These are phyloP conservation scores for Tetropium fuscum DNA, from an alignment of 2,888 invertebrate genomes.

Conservation along the genomic window DNA sequence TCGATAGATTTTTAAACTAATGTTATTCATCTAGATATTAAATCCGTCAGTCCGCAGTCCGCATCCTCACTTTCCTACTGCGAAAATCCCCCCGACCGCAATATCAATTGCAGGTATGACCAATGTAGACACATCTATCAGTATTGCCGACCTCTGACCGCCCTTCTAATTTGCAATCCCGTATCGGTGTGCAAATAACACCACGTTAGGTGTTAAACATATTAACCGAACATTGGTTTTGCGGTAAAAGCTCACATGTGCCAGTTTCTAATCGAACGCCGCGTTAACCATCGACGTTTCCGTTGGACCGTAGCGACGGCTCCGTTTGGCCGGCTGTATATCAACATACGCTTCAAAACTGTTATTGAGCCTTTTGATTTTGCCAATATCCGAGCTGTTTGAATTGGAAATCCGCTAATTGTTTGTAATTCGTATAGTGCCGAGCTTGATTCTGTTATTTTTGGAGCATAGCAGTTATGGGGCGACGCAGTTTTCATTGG, in stretches of 20 bases:
- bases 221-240: constrained; percentile 64
- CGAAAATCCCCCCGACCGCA: constrained; percentile 45
- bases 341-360: constrained; percentile 57
- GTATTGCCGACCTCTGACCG: constrained; percentile 52
- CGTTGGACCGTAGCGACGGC: constrained; percentile 18
- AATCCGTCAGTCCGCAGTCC: neutral
- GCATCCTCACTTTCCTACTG: constrained; percentile 9
- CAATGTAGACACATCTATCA: constrained; percentile 62
- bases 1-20: no score
- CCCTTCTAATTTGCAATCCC: constrained; percentile 50
- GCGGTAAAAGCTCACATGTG: constrained; percentile 59
- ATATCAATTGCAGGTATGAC: constrained; percentile 60
- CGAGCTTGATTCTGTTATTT: constrained; percentile 29
- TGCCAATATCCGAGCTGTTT: constrained; percentile 49
- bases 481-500: neutral
- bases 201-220: constrained; percentile 64
- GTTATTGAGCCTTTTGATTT: constrained; percentile 63
- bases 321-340: constrained; percentile 50
- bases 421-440: constrained; percentile 37
- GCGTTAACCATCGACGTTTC: constrained; percentile 36
- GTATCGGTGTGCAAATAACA: constrained; percentile 54
- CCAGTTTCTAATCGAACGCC: constrained; percentile 48
- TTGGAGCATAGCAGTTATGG: constrained; percentile 9
- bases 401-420: constrained; percentile 46
- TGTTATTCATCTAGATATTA: no score